Evolutionary conservation across 2,113 vertebrate genomes (phyloP).

Genomic region (Nannobrachium achirus): DNA sequence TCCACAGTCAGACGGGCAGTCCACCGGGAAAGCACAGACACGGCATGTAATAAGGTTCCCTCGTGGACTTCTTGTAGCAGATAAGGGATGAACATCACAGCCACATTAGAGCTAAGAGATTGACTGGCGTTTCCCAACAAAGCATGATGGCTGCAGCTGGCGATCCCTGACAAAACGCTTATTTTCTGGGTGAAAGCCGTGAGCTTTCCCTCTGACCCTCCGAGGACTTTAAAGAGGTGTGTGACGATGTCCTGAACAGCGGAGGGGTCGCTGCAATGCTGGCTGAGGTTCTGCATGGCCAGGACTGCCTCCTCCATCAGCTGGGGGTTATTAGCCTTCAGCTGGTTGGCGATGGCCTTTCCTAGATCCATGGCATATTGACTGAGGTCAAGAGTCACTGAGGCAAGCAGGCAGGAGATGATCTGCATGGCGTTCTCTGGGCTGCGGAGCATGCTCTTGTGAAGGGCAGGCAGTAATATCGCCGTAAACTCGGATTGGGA

Average conservation of each 20-base stretch:
- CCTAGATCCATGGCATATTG: constrained; percentile 93
- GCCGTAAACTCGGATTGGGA: constrained; percentile 93
- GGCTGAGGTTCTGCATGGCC: constrained; percentile 89
- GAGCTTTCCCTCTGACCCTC: constrained; percentile 95
- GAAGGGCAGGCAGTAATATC: constrained; percentile 87
- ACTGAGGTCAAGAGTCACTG: constrained; percentile 95
- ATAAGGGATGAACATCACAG: constrained; percentile 93
- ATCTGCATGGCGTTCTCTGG: constrained; percentile 95
- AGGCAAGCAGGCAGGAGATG: constrained; percentile 87
- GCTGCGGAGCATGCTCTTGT: constrained; percentile 93
- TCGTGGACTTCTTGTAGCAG: constrained; percentile 98
- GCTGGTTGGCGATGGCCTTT: constrained; percentile 91
- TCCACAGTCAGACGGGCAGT: constrained; percentile 87
- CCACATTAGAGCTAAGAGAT: constrained; percentile 82
- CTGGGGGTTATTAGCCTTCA: constrained; percentile 92
- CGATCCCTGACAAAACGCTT: constrained; percentile 93
- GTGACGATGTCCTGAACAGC: constrained; percentile 86
- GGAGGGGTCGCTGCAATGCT: constrained; percentile 90
- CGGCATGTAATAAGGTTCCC: constrained; percentile 90
- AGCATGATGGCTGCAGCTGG: constrained; percentile 90
- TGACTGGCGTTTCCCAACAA: constrained; percentile 91
- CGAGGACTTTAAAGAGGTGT: constrained; percentile 92
- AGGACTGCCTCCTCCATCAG: constrained; percentile 92
- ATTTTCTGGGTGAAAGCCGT: constrained; percentile 94
- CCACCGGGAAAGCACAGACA: constrained; percentile 93